These are phyloP conservation scores for Galagoides demidoff DNA, from an alignment of 2,797 vertebrate species.

Conservation along the genomic window DNA sequence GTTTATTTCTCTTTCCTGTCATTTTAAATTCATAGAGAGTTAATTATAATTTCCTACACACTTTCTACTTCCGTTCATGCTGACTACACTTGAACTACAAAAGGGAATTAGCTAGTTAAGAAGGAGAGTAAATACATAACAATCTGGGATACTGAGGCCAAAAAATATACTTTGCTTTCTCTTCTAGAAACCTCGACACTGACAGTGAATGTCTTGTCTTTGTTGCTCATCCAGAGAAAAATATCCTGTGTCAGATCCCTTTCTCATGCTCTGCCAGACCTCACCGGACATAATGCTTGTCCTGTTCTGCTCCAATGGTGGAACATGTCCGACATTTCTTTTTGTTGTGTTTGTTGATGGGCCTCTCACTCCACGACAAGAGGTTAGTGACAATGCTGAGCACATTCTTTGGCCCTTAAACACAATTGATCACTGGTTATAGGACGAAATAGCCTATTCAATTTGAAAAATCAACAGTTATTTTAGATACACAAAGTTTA, in stretches of 20 bases:
- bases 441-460: too few relatives aligned
- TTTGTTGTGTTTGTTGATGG: too few relatives aligned
- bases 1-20: slow-evolving; percentile 39
- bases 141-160: neutral
- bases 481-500: too few relatives aligned
- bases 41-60: slow-evolving; percentile 42
- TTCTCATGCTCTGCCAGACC: neutral
- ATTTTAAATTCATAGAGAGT: slow-evolving; percentile 32
- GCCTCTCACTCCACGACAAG: too few relatives aligned
- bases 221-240: neutral
- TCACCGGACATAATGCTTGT: too few relatives aligned
- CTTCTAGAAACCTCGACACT: neutral
- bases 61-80: slow-evolving; percentile 35
- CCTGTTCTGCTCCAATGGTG: too few relatives aligned
- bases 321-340: too few relatives aligned
- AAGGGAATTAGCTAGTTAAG: slow-evolving; percentile 24
- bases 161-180: neutral
- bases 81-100: neutral
- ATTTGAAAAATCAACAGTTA: too few relatives aligned
- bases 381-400: too few relatives aligned
- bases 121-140: neutral
- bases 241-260: neutral
- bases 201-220: neutral
- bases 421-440: too few relatives aligned
- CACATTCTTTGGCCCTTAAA: too few relatives aligned